phyloP scores from a whole-genome alignment of 1,140 invertebrate species.

The Eufriesea mexicana region DNA sequence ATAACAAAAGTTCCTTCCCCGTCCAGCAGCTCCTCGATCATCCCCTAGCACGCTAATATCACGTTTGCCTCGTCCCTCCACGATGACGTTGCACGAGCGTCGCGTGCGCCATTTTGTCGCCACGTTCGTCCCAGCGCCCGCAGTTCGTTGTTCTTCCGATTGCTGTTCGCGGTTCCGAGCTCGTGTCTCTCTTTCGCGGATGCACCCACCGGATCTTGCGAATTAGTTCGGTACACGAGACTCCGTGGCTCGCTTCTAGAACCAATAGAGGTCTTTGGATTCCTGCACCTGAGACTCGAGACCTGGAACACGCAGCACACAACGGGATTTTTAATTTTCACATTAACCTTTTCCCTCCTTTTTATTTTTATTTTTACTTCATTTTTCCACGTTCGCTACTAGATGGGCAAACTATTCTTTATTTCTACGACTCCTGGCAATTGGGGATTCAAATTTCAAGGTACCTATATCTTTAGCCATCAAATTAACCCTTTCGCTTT shows the following conservation, averaged over 20 bases:
- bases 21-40: neutral
- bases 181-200: conserved; percentile 2
- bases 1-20: conserved; percentile 61
- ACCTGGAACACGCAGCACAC: conserved; percentile 67
- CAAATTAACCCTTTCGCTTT: no score
- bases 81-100: conserved; percentile 7
- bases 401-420: no score
- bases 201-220: conserved; percentile 1
- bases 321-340: neutral
- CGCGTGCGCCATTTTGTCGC: conserved; percentile 25
- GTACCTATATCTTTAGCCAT: no score
- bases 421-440: no score
- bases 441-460: no score
- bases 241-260: conserved; percentile 67
- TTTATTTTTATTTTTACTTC: no score
- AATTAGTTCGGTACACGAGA: conserved; percentile 47
- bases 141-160: neutral
- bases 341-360: no score
- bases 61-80: conserved; percentile 32
- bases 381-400: no score
- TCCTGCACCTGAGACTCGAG: conserved; percentile 76
- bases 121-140: neutral
- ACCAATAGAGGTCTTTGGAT: conserved; percentile 77
- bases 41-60: conserved; percentile 48
- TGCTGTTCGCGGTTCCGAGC: neutral